Evolutionary conservation across 2,888 invertebrate genomes (phyloP), one percentile per base, ranked within the genome.

Genomic region (Sinhomidia bicolor): DNA sequence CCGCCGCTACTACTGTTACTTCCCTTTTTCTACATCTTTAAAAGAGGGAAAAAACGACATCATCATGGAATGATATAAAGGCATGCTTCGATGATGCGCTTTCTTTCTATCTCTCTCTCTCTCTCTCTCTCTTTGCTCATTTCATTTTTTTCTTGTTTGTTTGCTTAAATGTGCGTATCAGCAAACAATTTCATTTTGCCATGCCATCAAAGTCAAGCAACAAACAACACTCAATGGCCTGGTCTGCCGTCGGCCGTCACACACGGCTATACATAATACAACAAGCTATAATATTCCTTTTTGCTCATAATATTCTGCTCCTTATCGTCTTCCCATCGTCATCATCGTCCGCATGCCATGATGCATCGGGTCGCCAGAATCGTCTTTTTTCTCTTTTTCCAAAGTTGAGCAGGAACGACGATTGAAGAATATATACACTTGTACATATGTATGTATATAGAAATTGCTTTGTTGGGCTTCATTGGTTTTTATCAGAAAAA

Each of bases 391-490:
- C n/a, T n/a, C n/a, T n/a, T n/a, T n/a, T n/a, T n/a, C n/a, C n/a
- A n/a, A n/a, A n/a, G n/a, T n/a, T n/a, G n/a, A n/a, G n/a, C n/a
- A n/a, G n/a, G n/a, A n/a, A n/a, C n/a, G n/a, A n/a, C n/a, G n/a
- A n/a, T n/a, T n/a, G n/a, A n/a, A n/a, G n/a, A n/a, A n/a, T n/a
- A n/a, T n/a, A n/a, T n/a, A n/a, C n/a, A n/a, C n/a, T n/a, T n/a
- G n/a, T n/a, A n/a, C n/a, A n/a, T n/a, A n/a, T n/a, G n/a, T n/a
- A n/a, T n/a, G n/a, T n/a, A 76, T 54, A 51, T 54, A 51, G 54
- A 76, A 76, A 76, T 76, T 51, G 54, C 76, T 76, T 76, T 76
- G 51, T 76, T 76, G 51, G 29, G 51, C 76, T 76, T 76, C 76
- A 76, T 54, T 76, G 76, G 51, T 14, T 76, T 76, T 76, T 76